Evolutionary conservation across 1,140 invertebrate genomes (phyloP).

Genomic region (Drosophila dunni): DNA sequence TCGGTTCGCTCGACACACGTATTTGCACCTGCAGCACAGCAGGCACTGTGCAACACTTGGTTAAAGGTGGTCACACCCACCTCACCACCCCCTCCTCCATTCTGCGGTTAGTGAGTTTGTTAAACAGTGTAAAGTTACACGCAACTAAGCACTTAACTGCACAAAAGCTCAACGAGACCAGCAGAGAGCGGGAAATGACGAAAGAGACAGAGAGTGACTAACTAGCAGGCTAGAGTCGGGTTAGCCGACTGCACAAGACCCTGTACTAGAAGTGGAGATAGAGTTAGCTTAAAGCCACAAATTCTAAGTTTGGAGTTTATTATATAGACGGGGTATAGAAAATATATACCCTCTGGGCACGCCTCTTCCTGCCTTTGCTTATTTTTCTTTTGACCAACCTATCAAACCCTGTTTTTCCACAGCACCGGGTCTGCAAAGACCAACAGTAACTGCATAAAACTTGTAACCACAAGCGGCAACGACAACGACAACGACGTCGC

Average conservation of each 20-base stretch:
- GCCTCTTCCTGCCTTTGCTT: no score
- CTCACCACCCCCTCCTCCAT: neutral
- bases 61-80: constrained; percentile 24
- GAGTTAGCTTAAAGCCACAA: no score
- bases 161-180: constrained; percentile 57
- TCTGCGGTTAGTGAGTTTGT: constrained; percentile 66
- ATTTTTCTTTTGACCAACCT: no score
- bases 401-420: no score
- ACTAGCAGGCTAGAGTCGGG: neutral
- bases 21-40: constrained; percentile 63
- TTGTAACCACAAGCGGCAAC: constrained; percentile 53
- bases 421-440: neutral
- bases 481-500: neutral
- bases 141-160: constrained; percentile 82
- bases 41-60: constrained; percentile 44
- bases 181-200: neutral
- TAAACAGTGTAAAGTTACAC: constrained; percentile 81
- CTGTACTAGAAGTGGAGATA: no score
- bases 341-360: no score
- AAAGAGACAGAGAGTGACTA: neutral
- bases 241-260: no score
- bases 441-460: constrained; percentile 37
- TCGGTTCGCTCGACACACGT: constrained; percentile 18
- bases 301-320: no score
- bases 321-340: no score